Base-by-base conservation (phyloP, 1,140 invertebrate species). In the Dreissena rostriformis region DNA sequence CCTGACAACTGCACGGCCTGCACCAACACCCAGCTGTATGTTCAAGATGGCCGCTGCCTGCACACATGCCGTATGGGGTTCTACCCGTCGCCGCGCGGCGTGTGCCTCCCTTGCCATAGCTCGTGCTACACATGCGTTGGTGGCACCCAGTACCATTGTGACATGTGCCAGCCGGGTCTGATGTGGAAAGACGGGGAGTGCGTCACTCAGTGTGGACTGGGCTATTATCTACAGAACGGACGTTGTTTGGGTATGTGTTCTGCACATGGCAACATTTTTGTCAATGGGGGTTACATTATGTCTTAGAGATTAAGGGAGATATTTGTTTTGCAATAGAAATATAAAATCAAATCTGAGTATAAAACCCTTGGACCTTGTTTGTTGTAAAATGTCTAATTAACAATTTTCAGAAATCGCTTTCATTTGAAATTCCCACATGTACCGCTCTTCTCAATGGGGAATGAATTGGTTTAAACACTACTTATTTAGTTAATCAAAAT, bases 161-260 rank as follows among this genome's bases (percentile, higher is more conserved):
- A 61, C 19, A 84, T 78, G 75, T 84, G 82, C 61, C 74, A 84
- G 73, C 82, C 82, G 24, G 82, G 82, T 14, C 55, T 84, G 19
- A 84, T 84, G 82, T 84, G 82, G 82, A 77, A 78, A 29, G 65
- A 84, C 52, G 82, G 82, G 28, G 73, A 84, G 29, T 84, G 82
- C 72, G 82, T 84, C 11, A 75, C 74, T 26, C 82, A 84, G 66
- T 84, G 82, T 71, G 82, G 82, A 6, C 67, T 72, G 7, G 74
- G 67, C 29, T 84, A 77, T 39, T 84, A 84, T 52, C 66, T 84
- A 19, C 82, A 84, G 29, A 84, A 84, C 72, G 82, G 82, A 14
- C 70, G 61, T 63, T 84, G 82, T 72, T 67, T 84, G 10, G 82
- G 82, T 84, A 52, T 0, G 81, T 70, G 39, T 39, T 39, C 8